Evolutionary conservation across 92 coral and sea anemone genomes (phyloP).

Genomic region (Porites rus): DNA sequence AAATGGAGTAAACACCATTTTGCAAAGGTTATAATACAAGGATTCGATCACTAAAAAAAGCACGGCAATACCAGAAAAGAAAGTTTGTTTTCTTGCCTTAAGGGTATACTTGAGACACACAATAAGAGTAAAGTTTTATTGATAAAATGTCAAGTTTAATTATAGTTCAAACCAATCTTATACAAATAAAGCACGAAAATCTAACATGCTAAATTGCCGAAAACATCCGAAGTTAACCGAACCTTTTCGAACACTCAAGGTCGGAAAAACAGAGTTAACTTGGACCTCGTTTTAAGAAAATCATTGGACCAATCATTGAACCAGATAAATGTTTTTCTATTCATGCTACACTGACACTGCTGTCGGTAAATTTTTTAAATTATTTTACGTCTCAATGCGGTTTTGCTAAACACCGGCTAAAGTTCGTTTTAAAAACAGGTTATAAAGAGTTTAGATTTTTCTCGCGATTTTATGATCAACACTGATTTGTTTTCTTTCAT

Average conservation of each 20-base stretch:
- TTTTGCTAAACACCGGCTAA: too few relatives aligned
- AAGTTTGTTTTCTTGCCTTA: constrained; percentile 8
- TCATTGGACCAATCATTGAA: too few relatives aligned
- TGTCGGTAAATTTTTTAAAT: too few relatives aligned
- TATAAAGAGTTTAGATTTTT: too few relatives aligned
- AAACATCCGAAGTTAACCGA: constrained; percentile 5
- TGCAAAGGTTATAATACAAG: background rate
- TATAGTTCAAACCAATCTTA: background rate
- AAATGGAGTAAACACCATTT: background rate
- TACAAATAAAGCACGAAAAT: background rate
- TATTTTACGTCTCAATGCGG: too few relatives aligned
- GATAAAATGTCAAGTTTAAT: constrained; percentile 14
- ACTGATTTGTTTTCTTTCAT: too few relatives aligned
- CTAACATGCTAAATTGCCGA: constrained; percentile 3
- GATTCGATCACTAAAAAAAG: background rate
- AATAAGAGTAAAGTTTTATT: background rate
- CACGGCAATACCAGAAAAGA: background rate
- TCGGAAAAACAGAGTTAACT: background rate
- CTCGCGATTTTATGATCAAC: too few relatives aligned
- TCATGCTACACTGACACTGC: too few relatives aligned
- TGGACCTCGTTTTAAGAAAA: too few relatives aligned
- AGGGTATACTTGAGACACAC: background rate
- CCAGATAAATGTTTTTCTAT: too few relatives aligned
- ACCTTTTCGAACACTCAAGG: background rate
- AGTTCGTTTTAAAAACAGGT: too few relatives aligned